Evolutionary conservation across 2,113 vertebrate species (phyloP), one percentile per base, ranked within the genome.

Genomic region (Clarias gariepinus): DNA sequence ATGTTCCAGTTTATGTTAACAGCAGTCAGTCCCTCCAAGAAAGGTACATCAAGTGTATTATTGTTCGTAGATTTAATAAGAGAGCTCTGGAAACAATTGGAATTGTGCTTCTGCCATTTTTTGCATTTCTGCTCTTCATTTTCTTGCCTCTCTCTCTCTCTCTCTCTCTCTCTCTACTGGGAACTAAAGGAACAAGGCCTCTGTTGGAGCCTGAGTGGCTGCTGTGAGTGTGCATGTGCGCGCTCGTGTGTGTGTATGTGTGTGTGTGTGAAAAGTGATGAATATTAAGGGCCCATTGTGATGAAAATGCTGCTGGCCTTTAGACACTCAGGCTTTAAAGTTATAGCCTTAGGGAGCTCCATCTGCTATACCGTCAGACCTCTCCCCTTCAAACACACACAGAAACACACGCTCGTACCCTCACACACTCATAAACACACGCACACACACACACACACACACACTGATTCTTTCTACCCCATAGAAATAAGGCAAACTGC

Each of bases 251-350:
- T 85, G 71, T 85, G 64, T 58, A 28, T 85, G 84, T 77, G 25
- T 77, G 83, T 77, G 73, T 64, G 69, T 90, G 91, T 91, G 85
- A 88, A 93, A 91, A 91, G 91, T 90, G 92, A 95, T 96, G 94
- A 95, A 96, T 96, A 96, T 95, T 95, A 95, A 95, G 94, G 91
- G 87, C 88, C 93, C 89, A 94, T 94, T 96, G 93, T 95, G 94
- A 95, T 94, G 92, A 95, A 95, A 95, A 95, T 94, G 92, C 89
- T 92, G 91, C 86, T 87, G 90, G 90, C 89, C 94, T 92, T 92
- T 90, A 58, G 94, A 94, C 94, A 94, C 88, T 79, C 57, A 88
- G 89, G 92, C 91, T 93, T 93, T 91, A 92, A 94, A 95, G 92
- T 93, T 90, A 93, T 93, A 87, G 94, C 94, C 93, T 86, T 93